Evolutionary conservation across 2,797 vertebrate species (phyloP).

Genomic region (Malacoraja senta): DNA sequence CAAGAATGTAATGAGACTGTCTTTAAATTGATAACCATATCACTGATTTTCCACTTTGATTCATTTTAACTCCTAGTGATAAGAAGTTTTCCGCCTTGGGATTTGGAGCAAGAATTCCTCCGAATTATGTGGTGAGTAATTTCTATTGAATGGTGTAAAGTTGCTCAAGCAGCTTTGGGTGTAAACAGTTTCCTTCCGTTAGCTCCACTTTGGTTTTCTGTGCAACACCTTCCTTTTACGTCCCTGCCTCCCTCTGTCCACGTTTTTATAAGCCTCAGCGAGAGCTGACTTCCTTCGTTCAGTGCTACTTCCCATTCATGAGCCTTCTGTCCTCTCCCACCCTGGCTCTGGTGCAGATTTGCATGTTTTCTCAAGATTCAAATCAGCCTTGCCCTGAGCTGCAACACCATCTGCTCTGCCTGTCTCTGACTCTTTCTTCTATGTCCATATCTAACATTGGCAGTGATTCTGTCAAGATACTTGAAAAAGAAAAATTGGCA

Average conservation of each 20-base stretch:
- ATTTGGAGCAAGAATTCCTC: conserved; percentile 91
- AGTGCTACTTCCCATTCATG: background rate
- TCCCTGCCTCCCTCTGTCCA: background rate
- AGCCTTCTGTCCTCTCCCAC: conserved; percentile 33
- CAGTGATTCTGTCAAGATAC: background rate
- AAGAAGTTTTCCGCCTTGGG: conserved; percentile 93
- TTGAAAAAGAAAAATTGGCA: background rate
- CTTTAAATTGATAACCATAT: background rate
- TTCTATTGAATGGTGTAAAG: conserved; percentile 29
- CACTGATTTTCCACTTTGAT: background rate
- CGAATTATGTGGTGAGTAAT: conserved; percentile 81
- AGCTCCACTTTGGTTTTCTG: background rate
- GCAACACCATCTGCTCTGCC: background rate
- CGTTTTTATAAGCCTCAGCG: background rate
- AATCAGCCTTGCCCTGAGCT: background rate
- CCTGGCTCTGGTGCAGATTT: background rate
- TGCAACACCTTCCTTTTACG: background rate
- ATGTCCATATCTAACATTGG: background rate
- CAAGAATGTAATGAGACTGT: background rate
- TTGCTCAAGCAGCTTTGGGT: background rate
- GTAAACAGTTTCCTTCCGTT: background rate
- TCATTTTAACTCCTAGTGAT: conserved; percentile 59
- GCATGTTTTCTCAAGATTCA: background rate
- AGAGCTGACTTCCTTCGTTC: background rate
- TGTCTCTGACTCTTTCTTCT: background rate